phyloP scores from a whole-genome alignment of 2,888 invertebrate species.

The Macrostomum cliftonense region DNA sequence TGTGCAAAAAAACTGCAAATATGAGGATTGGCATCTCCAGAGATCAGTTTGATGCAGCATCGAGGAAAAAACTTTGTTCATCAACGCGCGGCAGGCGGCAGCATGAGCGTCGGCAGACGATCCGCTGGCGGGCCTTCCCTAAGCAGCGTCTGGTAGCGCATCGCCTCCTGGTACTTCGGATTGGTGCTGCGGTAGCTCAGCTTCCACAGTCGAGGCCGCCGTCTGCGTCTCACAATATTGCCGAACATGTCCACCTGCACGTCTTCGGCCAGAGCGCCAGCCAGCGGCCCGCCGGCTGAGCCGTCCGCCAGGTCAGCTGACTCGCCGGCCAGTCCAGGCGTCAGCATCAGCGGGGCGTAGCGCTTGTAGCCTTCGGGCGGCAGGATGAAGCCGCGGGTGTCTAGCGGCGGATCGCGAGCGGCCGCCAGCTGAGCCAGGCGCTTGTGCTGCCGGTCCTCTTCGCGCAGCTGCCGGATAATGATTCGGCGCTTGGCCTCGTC shows the following conservation, averaged over 20 bases:
- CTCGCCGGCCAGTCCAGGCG: conserved; percentile 16
- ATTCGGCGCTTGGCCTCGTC: conserved; percentile 21
- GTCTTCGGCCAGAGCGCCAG: conserved; percentile 15
- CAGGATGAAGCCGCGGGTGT: conserved; percentile 27
- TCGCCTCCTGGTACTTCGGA: conserved; percentile 21
- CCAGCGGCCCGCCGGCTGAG: conserved; percentile 15
- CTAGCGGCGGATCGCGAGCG: conserved; percentile 30
- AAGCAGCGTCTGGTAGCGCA: neutral
- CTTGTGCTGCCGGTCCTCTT: conserved; percentile 24
- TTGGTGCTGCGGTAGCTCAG: conserved; percentile 27
- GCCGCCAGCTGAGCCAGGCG: conserved; percentile 22
- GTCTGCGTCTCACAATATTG: conserved; percentile 13
- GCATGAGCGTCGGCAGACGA: too few species aligned
- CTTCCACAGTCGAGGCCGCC: conserved; percentile 24
- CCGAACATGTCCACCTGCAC: conserved; percentile 25
- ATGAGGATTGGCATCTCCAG: too few species aligned
- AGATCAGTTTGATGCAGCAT: too few species aligned
- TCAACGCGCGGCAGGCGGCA: too few species aligned
- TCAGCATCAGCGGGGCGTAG: conserved; percentile 24
- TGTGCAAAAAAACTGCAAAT: too few species aligned
- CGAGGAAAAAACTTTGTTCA: too few species aligned
- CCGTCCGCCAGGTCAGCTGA: conserved; percentile 17
- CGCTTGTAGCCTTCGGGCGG: conserved; percentile 31
- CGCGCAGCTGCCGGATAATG: conserved; percentile 21
- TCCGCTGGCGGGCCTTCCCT: too few species aligned